Evolutionary conservation across 2,113 vertebrate species (phyloP), one percentile per base, ranked within the genome.

Genomic region (Oreotrochilus melanogaster): DNA sequence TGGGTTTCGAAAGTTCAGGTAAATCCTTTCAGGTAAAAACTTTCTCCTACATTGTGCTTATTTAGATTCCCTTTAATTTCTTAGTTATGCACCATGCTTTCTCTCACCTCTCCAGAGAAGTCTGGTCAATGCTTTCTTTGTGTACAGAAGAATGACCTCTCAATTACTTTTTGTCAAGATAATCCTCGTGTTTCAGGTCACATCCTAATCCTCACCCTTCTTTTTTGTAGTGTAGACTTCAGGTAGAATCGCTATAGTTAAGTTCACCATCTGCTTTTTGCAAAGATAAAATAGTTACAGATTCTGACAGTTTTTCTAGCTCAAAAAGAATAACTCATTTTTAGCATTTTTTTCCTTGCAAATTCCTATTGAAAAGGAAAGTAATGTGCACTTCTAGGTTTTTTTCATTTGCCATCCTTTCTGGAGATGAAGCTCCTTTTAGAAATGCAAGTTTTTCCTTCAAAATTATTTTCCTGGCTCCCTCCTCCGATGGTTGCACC

Each of bases 31-130:
- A 86, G 35, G 35, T 37, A 37, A 37, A 37, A 37, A 3, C 19
- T 30, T 83, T 57, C 15, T 72, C 19, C 23, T 73, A 0, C 24
- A 6, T 53, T 83, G 21, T 74, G 48, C 65, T 57, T 62, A 47
- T 67, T 89, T 89, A 72, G 54, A 57, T 78, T 81, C 31, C 62
- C 43, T 86, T 81, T 62, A 35, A 37, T 78, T 81, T 57, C n/a
- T 86, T 86, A 47, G 28, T 16, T 61, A 72, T 57, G 11, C 42
- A 31, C 61, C 23, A 6, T 0, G 2, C 66, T 76, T 54, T 60
- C 33, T 66, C 50, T 76, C 27, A 62, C 48, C n/a, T 64, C 12
- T 39, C 72, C 22, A 70, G 78, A 39, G 24, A 87, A 62, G 30
- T 12, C 57, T 80, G 54, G 25, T 18, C 28, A 25, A 0, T 81